Evolutionary conservation across 2,888 invertebrate species (phyloP), one percentile per base, ranked within the genome.

Genomic region (Coremacera marginata): DNA sequence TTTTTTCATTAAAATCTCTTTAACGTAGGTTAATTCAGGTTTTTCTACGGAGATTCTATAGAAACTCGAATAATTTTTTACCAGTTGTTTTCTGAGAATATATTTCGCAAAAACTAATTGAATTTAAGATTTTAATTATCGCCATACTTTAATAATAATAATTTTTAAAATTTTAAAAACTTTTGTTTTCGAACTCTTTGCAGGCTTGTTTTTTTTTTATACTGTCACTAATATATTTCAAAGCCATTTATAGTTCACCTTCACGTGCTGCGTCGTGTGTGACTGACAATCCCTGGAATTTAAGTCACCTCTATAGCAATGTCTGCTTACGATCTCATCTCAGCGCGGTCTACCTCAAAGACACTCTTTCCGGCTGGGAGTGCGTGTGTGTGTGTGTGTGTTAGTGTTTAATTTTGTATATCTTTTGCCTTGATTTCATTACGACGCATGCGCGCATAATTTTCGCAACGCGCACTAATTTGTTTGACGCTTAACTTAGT

Each of bases 281-380:
- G 72, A 72, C 72, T 72, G 72, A 72, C 72, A 72, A 72, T 72
- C 72, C 72, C 72, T 49, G 72, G 72, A 72, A 72, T 72, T 60
- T 55, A 9, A n/a, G 19, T 27, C 70, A 22, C 14, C 70, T n/a
- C 14, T 34, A 16, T 4, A 0, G 9, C 19, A 9, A 14, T 3
- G 19, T 9, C 19, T 34, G 70, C n/a, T 25, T 16, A 34, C 14
- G 55, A 55, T 16, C 34, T 31, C 51, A 44, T 19, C 37, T 7
- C 34, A 0, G 2, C 7, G n/a, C 57, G 22, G 55, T 44, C 14
- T 16, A 11, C 19, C 44, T 37, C 71, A 72, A 72, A 70, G 70
- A 22, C 34, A 16, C 14, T 22, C 25, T 3, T 60, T 60, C 5
- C 22, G 7, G 60, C 22, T 14, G 65, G 16, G 49, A n/a, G n/a